Conservation (phyloP, 1,140 invertebrate genomes). For the Halyomorpha halys region DNA sequence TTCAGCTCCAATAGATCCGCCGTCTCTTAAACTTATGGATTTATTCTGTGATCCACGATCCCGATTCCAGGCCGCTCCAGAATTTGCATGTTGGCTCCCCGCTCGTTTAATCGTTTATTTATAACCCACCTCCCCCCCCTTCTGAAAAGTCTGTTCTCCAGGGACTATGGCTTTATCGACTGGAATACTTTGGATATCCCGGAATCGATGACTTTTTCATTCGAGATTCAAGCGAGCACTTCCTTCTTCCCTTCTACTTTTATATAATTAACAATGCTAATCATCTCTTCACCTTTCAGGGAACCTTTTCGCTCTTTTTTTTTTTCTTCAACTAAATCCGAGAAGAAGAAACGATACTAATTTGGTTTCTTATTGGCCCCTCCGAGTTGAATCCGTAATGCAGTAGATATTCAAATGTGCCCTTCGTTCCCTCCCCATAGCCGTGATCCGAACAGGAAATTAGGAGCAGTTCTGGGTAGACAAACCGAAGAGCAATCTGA, state of each 20-base stretch:
- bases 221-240: not conserved
- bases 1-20: slow-evolving; percentile 24
- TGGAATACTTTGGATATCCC: slow-evolving; percentile 23
- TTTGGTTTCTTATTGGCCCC: slow-evolving; percentile 18
- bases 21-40: slow-evolving; percentile 27
- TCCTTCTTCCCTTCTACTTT: slow-evolving; percentile 18
- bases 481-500: not conserved
- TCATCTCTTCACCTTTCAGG: slow-evolving; percentile 18
- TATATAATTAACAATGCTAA: slow-evolving; percentile 28
- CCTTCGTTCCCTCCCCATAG: not conserved
- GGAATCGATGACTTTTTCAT: not conserved
- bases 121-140: slow-evolving; percentile 20
- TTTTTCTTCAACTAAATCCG: slow-evolving; percentile 24
- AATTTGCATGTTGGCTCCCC: slow-evolving; percentile 25
- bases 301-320: slow-evolving; percentile 23
- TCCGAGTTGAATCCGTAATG: slow-evolving; percentile 15
- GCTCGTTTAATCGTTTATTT: slow-evolving; percentile 27
- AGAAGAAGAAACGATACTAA: slow-evolving; percentile 16
- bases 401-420: slow-evolving; percentile 16
- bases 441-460: slow-evolving; percentile 15
- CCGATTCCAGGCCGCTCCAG: slow-evolving; percentile 2
- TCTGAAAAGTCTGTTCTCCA: slow-evolving; percentile 22
- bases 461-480: not conserved
- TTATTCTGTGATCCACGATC: slow-evolving; percentile 21
- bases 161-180: slow-evolving; percentile 25